Evolutionary conservation across 2,797 vertebrate species (phyloP).

Genomic region (Peromyscus melanophrys): DNA sequence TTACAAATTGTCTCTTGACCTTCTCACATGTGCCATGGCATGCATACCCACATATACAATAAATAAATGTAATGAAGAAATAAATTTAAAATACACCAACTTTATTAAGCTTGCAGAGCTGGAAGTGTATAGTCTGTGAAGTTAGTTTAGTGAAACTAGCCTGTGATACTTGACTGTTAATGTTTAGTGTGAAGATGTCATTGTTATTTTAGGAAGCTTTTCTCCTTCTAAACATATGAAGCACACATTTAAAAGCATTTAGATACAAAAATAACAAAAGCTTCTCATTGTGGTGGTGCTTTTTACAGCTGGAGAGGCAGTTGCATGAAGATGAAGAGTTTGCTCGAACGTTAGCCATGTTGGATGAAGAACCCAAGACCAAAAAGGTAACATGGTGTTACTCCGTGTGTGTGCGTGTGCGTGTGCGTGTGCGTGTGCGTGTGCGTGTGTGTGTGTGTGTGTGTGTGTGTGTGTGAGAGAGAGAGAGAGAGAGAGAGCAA

Average conservation of each 20-base stretch:
- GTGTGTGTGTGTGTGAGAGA: neutral
- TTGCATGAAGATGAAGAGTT: conserved; percentile 98
- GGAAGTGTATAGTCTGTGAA: conserved; percentile 18
- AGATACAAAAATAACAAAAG: conserved; percentile 17
- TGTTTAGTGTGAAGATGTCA: conserved; percentile 23
- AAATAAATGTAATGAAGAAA: neutral
- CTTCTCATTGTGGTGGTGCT: conserved; percentile 13
- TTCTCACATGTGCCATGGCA: neutral
- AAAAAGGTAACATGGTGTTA: conserved; percentile 92
- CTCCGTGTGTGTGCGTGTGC: neutral
- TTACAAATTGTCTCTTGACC: neutral
- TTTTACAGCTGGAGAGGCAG: conserved; percentile 94
- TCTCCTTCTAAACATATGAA: conserved; percentile 51
- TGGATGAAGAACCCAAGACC: conserved; percentile 93
- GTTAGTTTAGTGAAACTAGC: conserved; percentile 31
- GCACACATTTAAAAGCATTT: conserved; percentile 40
- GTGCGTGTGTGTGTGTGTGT: neutral
- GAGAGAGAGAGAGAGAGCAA: too few species aligned
- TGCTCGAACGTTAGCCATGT: conserved; percentile 95
- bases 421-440: neutral
- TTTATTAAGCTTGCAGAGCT: conserved; percentile 34
- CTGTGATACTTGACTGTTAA: conserved; percentile 39
- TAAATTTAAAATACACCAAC: neutral
- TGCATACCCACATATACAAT: neutral
- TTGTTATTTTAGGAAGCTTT: conserved; percentile 33